Evolutionary conservation across 1,140 invertebrate species (phyloP), one percentile per base, ranked within the genome.

Genomic region (Microvelia longipes): DNA sequence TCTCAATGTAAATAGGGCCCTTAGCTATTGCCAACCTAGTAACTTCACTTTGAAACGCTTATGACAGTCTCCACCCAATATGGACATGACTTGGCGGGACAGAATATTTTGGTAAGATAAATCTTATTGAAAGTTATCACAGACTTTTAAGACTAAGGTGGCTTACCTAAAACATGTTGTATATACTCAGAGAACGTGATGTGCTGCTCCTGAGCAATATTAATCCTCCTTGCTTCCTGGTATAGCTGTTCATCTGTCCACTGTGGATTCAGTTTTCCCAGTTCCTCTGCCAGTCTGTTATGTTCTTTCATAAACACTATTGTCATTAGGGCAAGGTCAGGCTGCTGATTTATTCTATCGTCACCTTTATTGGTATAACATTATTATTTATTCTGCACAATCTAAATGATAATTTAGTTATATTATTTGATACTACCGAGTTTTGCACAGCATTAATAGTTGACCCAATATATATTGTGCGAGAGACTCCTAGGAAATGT

Each of bases 241-340:
- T 85, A 88, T 0, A 87, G 70, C 2, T 74, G 80, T 68, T 88
- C 84, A 72, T 88, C 86, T 70, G 81, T 77, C 87, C 87, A 88
- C 70, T 84, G 82, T 0, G 85, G 84, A 74, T 91, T 91, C 0
- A 89, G 69, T 1, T 78, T 69, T 0, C 76, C 73, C 11, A 91
- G 76, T 26, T 79, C 76, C 0, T 79, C 77, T 0, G 87, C 86
- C 1, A 91, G 77, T 5, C 83, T 76, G 76, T 91, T 91, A 77
- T 91, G 89, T 70, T 89, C 82, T 71, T 90, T 80, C 75, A 89
- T 80, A 64, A 85, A 81, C 2, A 87, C 64, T 0, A 83, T 86
- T 74, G 89, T 87, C 67, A 88, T 75, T 15, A 82, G 80, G 0
- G 83, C 81, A 64, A 88, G 73, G 63, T 78, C 76, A 5, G 82